Evolutionary conservation across 2,888 invertebrate species (phyloP).

Genomic region (Phymatocera aterrima): DNA sequence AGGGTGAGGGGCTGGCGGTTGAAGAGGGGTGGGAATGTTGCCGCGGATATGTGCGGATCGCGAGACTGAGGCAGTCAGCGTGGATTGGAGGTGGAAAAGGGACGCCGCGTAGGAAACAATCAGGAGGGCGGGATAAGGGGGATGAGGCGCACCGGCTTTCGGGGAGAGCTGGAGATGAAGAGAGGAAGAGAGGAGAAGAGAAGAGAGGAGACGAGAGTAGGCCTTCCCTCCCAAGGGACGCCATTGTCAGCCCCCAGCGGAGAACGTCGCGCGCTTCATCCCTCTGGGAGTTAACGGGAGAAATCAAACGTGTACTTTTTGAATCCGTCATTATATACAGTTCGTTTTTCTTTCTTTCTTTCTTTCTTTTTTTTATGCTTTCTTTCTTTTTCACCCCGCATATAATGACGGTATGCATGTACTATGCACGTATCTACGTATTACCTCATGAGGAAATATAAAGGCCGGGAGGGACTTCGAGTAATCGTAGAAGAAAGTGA

Average conservation of each 20-base stretch:
- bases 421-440: neutral
- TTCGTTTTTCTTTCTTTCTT: neutral
- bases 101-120: conserved; percentile 69
- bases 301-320: conserved; percentile 70
- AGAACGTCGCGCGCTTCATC: conserved; percentile 62
- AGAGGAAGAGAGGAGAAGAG: conserved; percentile 61
- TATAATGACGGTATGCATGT: neutral
- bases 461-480: neutral
- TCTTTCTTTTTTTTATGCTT: neutral
- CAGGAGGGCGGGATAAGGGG: conserved; percentile 60
- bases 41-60: conserved; percentile 53
- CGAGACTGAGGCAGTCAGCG: conserved; percentile 52
- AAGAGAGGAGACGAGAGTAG: conserved; percentile 62
- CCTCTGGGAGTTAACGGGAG: conserved; percentile 59
- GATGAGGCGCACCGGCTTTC: conserved; percentile 48
- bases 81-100: conserved; percentile 52
- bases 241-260: conserved; percentile 72
- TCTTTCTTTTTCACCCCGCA: neutral
- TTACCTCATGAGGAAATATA: neutral
- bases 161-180: conserved; percentile 50
- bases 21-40: conserved; percentile 34
- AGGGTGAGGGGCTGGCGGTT: conserved; percentile 47
- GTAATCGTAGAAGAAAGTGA: no score
- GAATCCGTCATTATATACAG: conserved; percentile 30
- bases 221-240: conserved; percentile 69